phyloP scores from a whole-genome alignment of 2,797 vertebrate species.

The Aeoliscus strigatus region DNA sequence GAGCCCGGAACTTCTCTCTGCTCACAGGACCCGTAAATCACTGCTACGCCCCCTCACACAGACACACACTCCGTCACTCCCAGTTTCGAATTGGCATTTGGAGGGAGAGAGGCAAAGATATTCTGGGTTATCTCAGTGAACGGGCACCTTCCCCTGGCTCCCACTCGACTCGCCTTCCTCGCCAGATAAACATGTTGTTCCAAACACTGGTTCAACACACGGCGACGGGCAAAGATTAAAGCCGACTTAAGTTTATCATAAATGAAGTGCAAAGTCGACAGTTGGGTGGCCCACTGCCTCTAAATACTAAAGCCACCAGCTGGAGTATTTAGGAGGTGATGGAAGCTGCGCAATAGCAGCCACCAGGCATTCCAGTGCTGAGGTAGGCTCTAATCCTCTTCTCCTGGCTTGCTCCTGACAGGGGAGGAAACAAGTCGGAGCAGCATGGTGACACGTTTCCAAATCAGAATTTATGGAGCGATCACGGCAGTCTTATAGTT shows the following conservation, averaged over 20 bases:
- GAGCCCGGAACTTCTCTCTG: slow-evolving; percentile 23
- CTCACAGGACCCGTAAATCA: slow-evolving; percentile 53
- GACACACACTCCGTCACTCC: slow-evolving; percentile 36
- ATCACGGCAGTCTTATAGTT: slow-evolving; percentile 34
- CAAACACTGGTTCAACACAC: slow-evolving; percentile 61
- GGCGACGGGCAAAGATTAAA: slow-evolving; percentile 58
- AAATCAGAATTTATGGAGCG: slow-evolving; percentile 49
- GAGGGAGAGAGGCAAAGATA: slow-evolving; percentile 34
- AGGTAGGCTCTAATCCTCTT: slow-evolving; percentile 63
- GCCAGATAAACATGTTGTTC: slow-evolving; percentile 67
- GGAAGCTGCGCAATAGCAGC: slow-evolving; percentile 44
- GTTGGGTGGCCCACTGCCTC: slow-evolving; percentile 61
- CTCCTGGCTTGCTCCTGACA: slow-evolving; percentile 52
- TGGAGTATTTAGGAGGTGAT: slow-evolving; percentile 54
- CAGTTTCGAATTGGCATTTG: slow-evolving; percentile 33
- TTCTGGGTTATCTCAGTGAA: slow-evolving; percentile 56
- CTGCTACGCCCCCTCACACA: slow-evolving; percentile 39
- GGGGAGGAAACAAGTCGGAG: slow-evolving; percentile 33
- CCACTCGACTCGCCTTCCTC: slow-evolving; percentile 39
- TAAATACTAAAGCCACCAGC: slow-evolving; percentile 56
- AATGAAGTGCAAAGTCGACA: slow-evolving; percentile 70
- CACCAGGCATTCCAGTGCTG: slow-evolving; percentile 55
- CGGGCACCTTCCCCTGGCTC: slow-evolving; percentile 49
- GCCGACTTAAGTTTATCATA: slow-evolving; percentile 67
- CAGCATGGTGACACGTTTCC: slow-evolving; percentile 36